Evolutionary conservation across 2,113 vertebrate species (phyloP), one percentile per base, ranked within the genome.

Genomic region (Brachyhypopomus gauderio): DNA sequence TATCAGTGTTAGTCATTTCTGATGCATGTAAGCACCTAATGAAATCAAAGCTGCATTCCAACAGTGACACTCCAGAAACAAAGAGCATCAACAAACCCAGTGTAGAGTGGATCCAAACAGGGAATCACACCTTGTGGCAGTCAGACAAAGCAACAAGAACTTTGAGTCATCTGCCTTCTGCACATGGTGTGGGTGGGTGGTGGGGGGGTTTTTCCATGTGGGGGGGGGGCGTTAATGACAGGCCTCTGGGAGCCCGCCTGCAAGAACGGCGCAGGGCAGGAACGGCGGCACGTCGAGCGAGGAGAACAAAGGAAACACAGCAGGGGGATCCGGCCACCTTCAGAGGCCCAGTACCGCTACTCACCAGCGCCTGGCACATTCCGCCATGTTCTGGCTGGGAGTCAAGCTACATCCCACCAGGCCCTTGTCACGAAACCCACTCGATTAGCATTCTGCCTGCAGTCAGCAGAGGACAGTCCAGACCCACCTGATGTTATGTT

Each of bases 401-500:
- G 86, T 90, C 88, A 75, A 41, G 66, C 66, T 41, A 22, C 63
- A 62, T 27, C 48, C 62, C 58, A 19, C 55, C 70, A 22, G n/a
- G 48, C 8, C 11, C 7, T 75, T 75, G 58, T 55, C 62, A 80
- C 36, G 52, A 80, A 56, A 80, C 16, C 20, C 58, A 36, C 62
- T 80, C n/a, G 56, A 73, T 80, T 73, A 80, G 38, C 34, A 74
- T 80, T 81, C 23, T 23, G 25, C 62, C 59, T 2, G 41, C 34
- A 62, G 45, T 27, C n/a, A n/a, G 3, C 41, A 27, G 20, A 20
- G 55, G 25, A 77, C 17, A 30, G 12, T n/a, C 36, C 23, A 77
- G 30, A 41, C 91, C 73, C 92, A 94, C 93, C 93, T 93, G 92
- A 90, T 89, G 91, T 91, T 93, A 84, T 91, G 91, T 86, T 94